Conservation (phyloP, 2,888 invertebrate species). For the Leptinotarsa peninsularis region DNA sequence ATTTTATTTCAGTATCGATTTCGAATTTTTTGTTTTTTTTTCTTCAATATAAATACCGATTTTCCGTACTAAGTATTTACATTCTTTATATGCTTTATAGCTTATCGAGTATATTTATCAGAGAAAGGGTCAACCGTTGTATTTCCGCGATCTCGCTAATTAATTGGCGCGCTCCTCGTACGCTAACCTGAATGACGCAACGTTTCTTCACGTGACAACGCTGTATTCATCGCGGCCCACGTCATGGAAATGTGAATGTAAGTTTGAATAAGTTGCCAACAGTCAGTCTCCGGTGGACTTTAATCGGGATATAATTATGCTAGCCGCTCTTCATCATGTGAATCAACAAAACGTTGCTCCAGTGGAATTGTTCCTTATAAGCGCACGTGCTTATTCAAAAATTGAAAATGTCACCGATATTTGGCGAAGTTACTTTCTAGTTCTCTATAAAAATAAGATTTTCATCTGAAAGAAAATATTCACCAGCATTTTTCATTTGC, state of each 20-base stretch:
- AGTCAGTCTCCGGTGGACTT: background rate
- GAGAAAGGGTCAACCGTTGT: background rate
- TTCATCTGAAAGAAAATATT: background rate
- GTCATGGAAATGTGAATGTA: constrained; percentile 10
- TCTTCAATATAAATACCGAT: no score
- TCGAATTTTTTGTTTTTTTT: no score
- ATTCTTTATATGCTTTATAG: no score
- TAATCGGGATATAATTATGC: background rate
- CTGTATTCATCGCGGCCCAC: constrained; percentile 16
- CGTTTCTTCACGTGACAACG: constrained; percentile 22
- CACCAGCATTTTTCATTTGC: no score
- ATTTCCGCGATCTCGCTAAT: constrained; percentile 16
- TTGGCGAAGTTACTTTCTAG: no score
- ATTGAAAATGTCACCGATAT: background rate
- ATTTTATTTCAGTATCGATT: no score
- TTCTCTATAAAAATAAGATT: no score
- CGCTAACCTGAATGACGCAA: constrained; percentile 22
- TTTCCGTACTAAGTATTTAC: background rate
- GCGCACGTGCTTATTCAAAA: background rate
- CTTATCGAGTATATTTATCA: background rate
- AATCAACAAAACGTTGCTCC: background rate
- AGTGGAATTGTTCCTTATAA: background rate
- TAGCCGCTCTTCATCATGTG: background rate
- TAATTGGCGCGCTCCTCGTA: constrained; percentile 24
- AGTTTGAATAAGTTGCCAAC: background rate